These are phyloP conservation scores for Uloborus diversus DNA, from an alignment of 1,140 invertebrate genomes.

Conservation along the genomic window DNA sequence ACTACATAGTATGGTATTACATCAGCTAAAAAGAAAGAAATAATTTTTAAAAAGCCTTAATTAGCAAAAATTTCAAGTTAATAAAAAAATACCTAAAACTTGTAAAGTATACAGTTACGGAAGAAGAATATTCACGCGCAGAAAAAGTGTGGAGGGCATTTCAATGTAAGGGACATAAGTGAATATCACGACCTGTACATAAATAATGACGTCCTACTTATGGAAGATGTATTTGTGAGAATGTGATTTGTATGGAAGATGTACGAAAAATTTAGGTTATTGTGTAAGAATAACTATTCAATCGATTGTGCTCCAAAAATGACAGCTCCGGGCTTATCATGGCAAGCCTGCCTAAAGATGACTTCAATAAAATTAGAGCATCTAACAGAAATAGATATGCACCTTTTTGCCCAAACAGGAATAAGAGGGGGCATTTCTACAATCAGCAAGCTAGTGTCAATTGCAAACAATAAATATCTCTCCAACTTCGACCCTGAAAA, in stretches of 20 bases:
- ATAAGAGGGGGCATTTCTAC: not conserved
- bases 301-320: not conserved
- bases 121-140: not conserved
- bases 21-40: no score
- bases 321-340: conserved; percentile 1
- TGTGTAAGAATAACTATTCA: not conserved
- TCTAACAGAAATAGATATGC: conserved; percentile 3
- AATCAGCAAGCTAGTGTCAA: not conserved
- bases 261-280: not conserved
- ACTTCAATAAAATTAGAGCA: not conserved
- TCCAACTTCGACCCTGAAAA: not conserved
- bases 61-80: no score
- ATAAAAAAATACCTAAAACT: no score
- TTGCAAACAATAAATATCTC: not conserved
- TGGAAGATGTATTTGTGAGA: conserved; percentile 17
- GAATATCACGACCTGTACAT: conserved; percentile 18
- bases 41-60: no score
- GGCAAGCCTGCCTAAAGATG: conserved; percentile 19
- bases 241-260: no score
- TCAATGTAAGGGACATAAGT: not conserved
- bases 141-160: not conserved
- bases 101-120: not conserved
- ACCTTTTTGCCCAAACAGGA: not conserved
- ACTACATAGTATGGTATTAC: no score
- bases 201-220: not conserved